Percentiles rank a stretch among this genome's conserved stretches.
These are phyloP conservation scores for Drosophila rubida DNA, from an alignment of 2,888 invertebrate genomes.

Conservation along the genomic window DNA sequence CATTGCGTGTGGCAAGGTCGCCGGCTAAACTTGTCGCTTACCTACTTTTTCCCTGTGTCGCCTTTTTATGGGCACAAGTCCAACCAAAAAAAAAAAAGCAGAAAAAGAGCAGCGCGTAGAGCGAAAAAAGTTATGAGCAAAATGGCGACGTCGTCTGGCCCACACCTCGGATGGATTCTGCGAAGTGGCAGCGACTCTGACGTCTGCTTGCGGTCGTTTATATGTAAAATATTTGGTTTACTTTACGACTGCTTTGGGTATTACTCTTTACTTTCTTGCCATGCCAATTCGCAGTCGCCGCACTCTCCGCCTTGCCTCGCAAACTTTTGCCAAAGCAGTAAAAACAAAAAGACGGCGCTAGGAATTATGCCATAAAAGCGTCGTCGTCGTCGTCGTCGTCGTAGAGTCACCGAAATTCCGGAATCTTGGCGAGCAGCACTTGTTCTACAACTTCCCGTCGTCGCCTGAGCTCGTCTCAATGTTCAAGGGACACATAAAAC, in stretches of 20 bases:
- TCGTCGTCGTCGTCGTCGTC: conserved; percentile 54
- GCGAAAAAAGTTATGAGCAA: conserved; percentile 62
- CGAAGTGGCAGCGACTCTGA: conserved; percentile 48
- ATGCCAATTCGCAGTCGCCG: conserved; percentile 63
- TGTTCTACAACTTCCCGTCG: conserved; percentile 39
- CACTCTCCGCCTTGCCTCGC: neutral
- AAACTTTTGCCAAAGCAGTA: conserved; percentile 51
- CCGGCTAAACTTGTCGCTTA: conserved; percentile 53
- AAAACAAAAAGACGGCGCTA: conserved; percentile 66
- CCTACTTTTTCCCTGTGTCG: conserved; percentile 68
- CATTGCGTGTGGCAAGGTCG: conserved; percentile 64
- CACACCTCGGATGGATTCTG: conserved; percentile 33
- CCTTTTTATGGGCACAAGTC: conserved; percentile 63
- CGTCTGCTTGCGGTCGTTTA: conserved; percentile 76
- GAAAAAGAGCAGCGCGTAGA: neutral
- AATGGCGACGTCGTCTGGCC: conserved; percentile 75
- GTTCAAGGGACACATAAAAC: conserved; percentile 76
- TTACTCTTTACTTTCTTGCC: conserved; percentile 78
- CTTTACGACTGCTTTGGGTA: conserved; percentile 79
- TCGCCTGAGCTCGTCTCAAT: conserved; percentile 63
- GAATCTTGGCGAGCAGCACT: conserved; percentile 7
- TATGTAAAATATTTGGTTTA: conserved; percentile 79
- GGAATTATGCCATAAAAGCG: conserved; percentile 78
- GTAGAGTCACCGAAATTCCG: conserved; percentile 12
- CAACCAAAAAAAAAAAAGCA: conserved; percentile 28